Evolutionary conservation across 2,888 invertebrate species (phyloP).

Genomic region (Pseudococcus longispinus): DNA sequence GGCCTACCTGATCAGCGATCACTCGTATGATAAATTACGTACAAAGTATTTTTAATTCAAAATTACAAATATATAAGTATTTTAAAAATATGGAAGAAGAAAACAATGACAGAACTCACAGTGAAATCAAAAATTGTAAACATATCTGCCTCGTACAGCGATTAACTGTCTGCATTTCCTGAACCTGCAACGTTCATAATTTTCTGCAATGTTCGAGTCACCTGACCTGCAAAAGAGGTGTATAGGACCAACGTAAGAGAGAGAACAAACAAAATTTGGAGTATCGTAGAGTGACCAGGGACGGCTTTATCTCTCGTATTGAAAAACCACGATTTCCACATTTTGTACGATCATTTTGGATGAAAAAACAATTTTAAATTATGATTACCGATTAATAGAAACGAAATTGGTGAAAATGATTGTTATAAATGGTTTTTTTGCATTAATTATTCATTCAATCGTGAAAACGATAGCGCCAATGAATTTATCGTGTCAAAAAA

Average conservation of each 20-base stretch:
- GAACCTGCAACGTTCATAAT: constrained; percentile 50
- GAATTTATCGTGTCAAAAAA: too few relatives aligned
- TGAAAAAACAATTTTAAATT: too few relatives aligned
- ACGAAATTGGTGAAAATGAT: too few relatives aligned
- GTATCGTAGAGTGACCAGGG: too few relatives aligned
- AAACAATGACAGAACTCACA: not conserved
- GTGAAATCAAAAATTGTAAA: not conserved
- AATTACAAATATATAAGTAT: not conserved
- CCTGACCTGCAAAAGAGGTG: not conserved
- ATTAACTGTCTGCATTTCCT: constrained; percentile 3
- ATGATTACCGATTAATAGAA: too few relatives aligned
- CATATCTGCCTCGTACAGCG: not conserved
- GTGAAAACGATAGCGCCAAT: too few relatives aligned
- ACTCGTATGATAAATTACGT: not conserved
- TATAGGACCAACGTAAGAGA: not conserved
- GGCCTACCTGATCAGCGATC: not conserved
- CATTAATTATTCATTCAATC: too few relatives aligned
- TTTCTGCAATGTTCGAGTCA: constrained; percentile 48
- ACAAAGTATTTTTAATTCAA: not conserved
- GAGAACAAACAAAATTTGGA: too few relatives aligned
- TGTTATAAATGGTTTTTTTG: too few relatives aligned
- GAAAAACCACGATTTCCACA: too few relatives aligned
- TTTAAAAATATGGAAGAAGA: not conserved
- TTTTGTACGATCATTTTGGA: too few relatives aligned
- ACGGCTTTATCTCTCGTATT: too few relatives aligned